Conservation (phyloP, 2,797 vertebrate genomes). For the Chromis chromis region DNA sequence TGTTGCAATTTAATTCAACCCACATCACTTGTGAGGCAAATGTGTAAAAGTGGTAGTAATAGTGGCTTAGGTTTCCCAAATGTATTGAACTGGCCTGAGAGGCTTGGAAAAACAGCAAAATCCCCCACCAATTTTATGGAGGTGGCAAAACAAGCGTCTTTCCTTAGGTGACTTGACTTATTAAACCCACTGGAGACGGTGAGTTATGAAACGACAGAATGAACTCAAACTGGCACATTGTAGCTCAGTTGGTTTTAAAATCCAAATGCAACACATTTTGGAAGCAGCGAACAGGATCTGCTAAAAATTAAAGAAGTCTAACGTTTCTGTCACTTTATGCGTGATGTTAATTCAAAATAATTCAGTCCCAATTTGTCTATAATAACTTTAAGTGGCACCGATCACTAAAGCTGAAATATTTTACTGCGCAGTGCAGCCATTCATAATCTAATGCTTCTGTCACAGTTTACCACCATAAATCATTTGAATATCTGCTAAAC, state of each 20-base stretch:
- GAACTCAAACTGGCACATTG: conserved; percentile 46
- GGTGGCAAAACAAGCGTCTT: conserved; percentile 70
- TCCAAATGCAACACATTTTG: conserved; percentile 18
- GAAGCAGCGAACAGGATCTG: conserved; percentile 19
- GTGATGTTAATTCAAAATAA: conserved; percentile 15
- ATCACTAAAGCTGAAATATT: neutral
- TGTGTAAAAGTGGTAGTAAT: conserved; percentile 76
- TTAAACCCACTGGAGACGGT: conserved; percentile 54
- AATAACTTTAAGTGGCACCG: conserved; percentile 1
- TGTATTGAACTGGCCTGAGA: conserved; percentile 69
- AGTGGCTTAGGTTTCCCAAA: conserved; percentile 70
- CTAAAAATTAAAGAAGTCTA: neutral
- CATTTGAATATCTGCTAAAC: conserved; percentile 45
- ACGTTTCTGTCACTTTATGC: neutral
- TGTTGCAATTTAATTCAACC: conserved; percentile 77
- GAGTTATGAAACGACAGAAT: conserved; percentile 46
- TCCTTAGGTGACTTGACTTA: conserved; percentile 66
- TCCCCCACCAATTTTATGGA: conserved; percentile 68
- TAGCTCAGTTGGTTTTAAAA: conserved; percentile 21
- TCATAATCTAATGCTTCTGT: conserved; percentile 25
- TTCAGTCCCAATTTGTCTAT: neutral
- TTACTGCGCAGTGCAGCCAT: neutral
- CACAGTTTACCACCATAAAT: conserved; percentile 44
- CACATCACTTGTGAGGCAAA: conserved; percentile 73
- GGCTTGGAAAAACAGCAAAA: conserved; percentile 73